Conservation (phyloP, 2,888 invertebrate species). For the Julus scandinavius region DNA sequence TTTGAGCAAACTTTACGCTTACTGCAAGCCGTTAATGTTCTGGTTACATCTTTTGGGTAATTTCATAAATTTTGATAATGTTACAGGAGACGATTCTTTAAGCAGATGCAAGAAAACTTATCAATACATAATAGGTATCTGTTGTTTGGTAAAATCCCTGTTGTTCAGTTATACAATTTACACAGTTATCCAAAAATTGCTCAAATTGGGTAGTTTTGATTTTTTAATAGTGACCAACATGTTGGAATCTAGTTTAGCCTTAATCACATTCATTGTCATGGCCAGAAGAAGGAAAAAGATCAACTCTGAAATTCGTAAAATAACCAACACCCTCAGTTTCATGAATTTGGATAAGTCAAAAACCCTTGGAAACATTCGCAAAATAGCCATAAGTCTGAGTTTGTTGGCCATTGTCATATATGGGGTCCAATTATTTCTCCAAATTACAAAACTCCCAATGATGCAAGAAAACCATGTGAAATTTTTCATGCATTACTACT, state of each 20-base stretch:
- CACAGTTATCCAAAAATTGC: not conserved
- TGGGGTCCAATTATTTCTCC: not conserved
- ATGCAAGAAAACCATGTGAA: constrained; percentile 1
- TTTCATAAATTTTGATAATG: not conserved
- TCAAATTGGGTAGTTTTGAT: not conserved
- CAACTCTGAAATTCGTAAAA: not conserved
- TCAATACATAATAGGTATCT: not conserved
- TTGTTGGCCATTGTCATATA: not conserved
- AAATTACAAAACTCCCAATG: not conserved
- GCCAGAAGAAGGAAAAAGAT: not conserved
- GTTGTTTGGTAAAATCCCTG: not conserved
- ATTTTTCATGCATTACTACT: constrained; percentile 19
- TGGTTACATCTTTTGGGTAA: not conserved
- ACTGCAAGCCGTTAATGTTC: constrained; percentile 19
- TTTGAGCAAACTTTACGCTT: not conserved
- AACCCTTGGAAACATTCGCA: not conserved
- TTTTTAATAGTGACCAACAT: constrained; percentile 8
- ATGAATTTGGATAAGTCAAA: not conserved
- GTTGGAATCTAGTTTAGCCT: not conserved
- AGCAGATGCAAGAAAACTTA: not conserved
- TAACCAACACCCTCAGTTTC: constrained; percentile 2
- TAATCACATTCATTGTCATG: not conserved
- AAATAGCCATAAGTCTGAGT: not conserved
- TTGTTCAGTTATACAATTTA: not conserved
- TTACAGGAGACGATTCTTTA: not conserved